Percentiles rank a stretch among this genome's conserved stretches.
These are phyloP conservation scores for Lycopodina hypogea DNA, from an alignment of 37 sponge, comb jelly and placozoan genomes.

Conservation along the genomic window DNA sequence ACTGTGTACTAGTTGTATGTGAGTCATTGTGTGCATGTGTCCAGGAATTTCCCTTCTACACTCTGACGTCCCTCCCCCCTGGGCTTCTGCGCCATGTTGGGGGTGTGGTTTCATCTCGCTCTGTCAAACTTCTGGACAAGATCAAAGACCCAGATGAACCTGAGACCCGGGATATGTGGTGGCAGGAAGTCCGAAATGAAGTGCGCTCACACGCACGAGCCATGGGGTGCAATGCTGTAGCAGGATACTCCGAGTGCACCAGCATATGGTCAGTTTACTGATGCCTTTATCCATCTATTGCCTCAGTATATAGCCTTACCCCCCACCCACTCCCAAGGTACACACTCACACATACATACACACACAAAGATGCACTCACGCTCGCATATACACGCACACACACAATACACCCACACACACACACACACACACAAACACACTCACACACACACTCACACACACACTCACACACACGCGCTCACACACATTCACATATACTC, in stretches of 20 bases:
- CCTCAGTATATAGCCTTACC: too few relatives aligned
- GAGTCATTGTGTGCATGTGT: too few relatives aligned
- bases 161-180: slow-evolving; percentile 84
- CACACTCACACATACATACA: too few relatives aligned
- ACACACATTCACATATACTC: too few relatives aligned
- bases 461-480: too few relatives aligned
- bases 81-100: slow-evolving; percentile 64
- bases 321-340: too few relatives aligned
- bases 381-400: too few relatives aligned
- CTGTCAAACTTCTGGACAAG: slow-evolving; percentile 87
- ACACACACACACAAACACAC: too few relatives aligned
- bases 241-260: slow-evolving; percentile 79
- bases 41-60: slow-evolving; percentile 85
- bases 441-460: too few relatives aligned
- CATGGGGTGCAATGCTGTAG: slow-evolving; percentile 74
- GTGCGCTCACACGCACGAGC: slow-evolving; percentile 70
- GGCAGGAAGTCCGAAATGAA: slow-evolving; percentile 82
- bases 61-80: slow-evolving; percentile 64
- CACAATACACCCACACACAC: too few relatives aligned
- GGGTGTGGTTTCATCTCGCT: slow-evolving; percentile 79
- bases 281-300: background rate
- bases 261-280: slow-evolving; percentile 67
- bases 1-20: too few relatives aligned
- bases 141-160: slow-evolving; percentile 88
- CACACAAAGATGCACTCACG: too few relatives aligned